Base-by-base conservation (phyloP, 2,797 vertebrate species). In the Thalassophryne amazonica region DNA sequence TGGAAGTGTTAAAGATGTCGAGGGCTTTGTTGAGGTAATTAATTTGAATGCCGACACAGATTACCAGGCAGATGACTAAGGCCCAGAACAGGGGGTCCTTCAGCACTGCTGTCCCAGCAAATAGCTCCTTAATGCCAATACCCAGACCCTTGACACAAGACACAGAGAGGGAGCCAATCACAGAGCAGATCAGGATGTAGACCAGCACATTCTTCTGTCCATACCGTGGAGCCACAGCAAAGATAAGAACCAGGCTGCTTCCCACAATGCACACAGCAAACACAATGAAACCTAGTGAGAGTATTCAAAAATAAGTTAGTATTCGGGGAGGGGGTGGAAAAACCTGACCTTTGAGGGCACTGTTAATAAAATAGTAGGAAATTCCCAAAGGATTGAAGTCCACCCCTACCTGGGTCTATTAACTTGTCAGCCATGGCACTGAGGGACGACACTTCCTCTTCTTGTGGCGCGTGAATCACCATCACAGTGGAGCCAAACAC, bases 21-120 rank as follows among this genome's bases (percentile, higher is more conserved):
- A 95, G 83, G 25, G 91, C 92, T 79, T 92, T 93, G 85, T 94
- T 95, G 64, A 94, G 87, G 52, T 93, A 94, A 77, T 88, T 95
- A 67, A 93, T 93, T 66, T 95, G 93, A 61, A 92, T 14, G 28
- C 84, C 93, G 74, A 94, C 42, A 40, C 92, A 95, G 66, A 91
- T 54, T 48, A 85, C 74, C 61, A 94, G 84, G 82, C 90, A 91
- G 45, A 93, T 23, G 29, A 93, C 58, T 19, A 94, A 76, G 22
- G 86, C 69, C 92, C 92, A 94, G 56, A 89, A 90, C 46, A 95
- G 69, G 0, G 91, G 91, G 22, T 93, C 86, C 68, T 85, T 91
- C 74, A 92, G 88, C 50, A 92, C 89, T 1, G 89, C 84, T 15
- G 82, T 88, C 34, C 92, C 91, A 0, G 86, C 85, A 59, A 93